Conservation (phyloP, 1,140 invertebrate genomes). For the Ganaspis sp. region DNA sequence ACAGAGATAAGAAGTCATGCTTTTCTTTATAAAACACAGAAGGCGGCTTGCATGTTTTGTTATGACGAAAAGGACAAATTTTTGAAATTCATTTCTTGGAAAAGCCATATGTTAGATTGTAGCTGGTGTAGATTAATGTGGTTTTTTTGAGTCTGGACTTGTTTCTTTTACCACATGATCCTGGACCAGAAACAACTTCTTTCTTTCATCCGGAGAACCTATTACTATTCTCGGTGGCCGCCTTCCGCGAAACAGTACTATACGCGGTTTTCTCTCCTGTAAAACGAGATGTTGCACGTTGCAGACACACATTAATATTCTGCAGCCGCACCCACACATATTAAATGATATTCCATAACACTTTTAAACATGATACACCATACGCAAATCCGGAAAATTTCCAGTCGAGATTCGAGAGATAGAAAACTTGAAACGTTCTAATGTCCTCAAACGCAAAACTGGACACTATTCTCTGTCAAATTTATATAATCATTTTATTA, state of each 20-base stretch:
- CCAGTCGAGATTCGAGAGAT: background rate
- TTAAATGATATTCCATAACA: background rate
- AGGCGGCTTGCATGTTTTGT: too few relatives aligned
- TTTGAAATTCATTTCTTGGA: background rate
- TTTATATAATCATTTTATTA: background rate
- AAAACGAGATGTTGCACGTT: slow-evolving; percentile 33
- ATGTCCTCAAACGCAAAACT: background rate
- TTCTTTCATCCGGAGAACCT: slow-evolving; percentile 31
- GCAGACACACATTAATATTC: background rate
- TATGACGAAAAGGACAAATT: background rate
- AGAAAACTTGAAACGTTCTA: background rate
- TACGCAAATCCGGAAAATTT: background rate
- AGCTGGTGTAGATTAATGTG: background rate
- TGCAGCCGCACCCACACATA: slow-evolving; percentile 6
- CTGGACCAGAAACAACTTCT: slow-evolving; percentile 35
- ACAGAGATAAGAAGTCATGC: background rate
- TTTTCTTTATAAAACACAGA: too few relatives aligned
- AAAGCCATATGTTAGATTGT: background rate
- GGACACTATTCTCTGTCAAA: background rate
- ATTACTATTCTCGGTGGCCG: slow-evolving; percentile 19
- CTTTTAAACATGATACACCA: background rate
- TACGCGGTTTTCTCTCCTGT: slow-evolving; percentile 34
- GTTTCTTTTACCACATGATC: slow-evolving; percentile 37
- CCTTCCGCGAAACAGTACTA: slow-evolving; percentile 39
- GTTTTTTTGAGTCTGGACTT: slow-evolving; percentile 31